Percentiles rank a stretch among this genome's conserved stretches.
These are phyloP conservation scores for Metridium senile DNA, from an alignment of 92 coral and sea anemone species.

Conservation along the genomic window DNA sequence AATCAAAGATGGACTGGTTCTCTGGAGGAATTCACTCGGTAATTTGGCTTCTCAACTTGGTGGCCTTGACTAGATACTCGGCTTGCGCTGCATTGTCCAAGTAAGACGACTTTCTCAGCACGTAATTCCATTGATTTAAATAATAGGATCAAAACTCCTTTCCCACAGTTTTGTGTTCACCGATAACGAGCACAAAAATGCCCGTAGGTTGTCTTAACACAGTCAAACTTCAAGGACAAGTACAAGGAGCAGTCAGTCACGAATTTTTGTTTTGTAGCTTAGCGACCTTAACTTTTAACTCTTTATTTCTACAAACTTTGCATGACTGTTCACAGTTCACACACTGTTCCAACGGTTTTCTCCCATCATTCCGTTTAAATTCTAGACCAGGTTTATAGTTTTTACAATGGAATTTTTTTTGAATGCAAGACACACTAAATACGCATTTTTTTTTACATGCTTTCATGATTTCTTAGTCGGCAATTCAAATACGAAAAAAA, in stretches of 20 bases:
- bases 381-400: background rate
- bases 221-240: background rate
- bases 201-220: background rate
- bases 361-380: background rate
- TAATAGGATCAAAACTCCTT: background rate
- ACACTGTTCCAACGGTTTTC: background rate
- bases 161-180: background rate
- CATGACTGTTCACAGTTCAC: no score
- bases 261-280: background rate
- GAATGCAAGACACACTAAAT: no score
- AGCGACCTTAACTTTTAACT: background rate
- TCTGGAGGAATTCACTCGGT: conserved; percentile 18
- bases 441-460: no score
- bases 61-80: conserved; percentile 9
- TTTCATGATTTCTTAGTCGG: background rate
- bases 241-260: background rate
- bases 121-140: conserved; percentile 10
- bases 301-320: no score
- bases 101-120: conserved; percentile 29
- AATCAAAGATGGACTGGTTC: conserved; percentile 22
- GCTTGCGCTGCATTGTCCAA: conserved; percentile 12
- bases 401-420: background rate
- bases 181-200: background rate
- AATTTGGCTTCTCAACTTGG: conserved; percentile 7
- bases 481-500: no score